Percentiles rank a stretch among this genome's conserved stretches.
Conservation (phyloP, 2,797 vertebrate genomes). For the Novumbra hubbsi region DNA sequence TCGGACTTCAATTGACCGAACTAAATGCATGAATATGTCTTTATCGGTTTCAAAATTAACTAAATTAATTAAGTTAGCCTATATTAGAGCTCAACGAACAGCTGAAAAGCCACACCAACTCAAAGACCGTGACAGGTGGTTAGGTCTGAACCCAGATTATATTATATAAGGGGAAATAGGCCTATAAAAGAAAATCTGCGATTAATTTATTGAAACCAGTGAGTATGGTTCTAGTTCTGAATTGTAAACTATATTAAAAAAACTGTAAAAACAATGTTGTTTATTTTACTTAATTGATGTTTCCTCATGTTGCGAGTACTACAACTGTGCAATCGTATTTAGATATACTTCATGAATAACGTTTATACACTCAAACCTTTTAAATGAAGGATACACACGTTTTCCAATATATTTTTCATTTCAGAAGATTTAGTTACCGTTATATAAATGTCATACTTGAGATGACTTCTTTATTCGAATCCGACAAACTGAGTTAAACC, state of each 20-base stretch:
- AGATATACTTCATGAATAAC: not conserved
- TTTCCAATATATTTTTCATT: not conserved
- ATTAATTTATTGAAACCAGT: not conserved
- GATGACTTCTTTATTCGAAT: not conserved
- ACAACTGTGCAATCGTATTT: not conserved
- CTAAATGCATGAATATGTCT: not conserved
- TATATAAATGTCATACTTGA: not conserved
- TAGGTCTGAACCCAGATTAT: constrained; percentile 10
- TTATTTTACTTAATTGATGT: not conserved
- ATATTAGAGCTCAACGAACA: constrained; percentile 27
- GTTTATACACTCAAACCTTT: not conserved
- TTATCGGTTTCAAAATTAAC: constrained; percentile 21
- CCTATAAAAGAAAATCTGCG: not conserved
- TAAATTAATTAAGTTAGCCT: constrained; percentile 24
- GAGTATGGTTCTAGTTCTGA: not conserved
- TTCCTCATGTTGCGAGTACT: not conserved
- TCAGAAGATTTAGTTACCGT: not conserved
- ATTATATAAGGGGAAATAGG: not conserved
- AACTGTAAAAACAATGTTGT: not conserved
- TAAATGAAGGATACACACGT: not conserved
- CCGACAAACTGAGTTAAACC: too few relatives aligned
- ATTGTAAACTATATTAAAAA: not conserved
- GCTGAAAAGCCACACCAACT: constrained; percentile 27
- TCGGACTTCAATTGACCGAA: not conserved
- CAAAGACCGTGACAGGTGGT: constrained; percentile 40